phyloP scores from a whole-genome alignment of 2,797 vertebrate genomes.

The Acanthis flammea region DNA sequence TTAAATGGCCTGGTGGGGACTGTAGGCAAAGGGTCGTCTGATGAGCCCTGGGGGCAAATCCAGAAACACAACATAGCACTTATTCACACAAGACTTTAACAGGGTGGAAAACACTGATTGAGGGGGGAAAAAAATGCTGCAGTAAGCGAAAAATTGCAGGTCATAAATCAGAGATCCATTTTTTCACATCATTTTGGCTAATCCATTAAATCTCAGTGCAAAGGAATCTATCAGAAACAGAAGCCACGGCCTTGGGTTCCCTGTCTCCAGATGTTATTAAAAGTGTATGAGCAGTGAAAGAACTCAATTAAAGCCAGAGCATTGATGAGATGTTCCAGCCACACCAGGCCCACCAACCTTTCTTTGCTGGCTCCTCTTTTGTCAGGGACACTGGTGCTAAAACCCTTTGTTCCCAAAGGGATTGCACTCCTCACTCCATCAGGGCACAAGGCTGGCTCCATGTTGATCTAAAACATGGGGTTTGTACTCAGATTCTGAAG shows the following conservation, averaged over 20 bases:
- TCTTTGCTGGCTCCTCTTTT: not conserved
- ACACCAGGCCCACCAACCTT: not conserved
- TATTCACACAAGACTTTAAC: slow-evolving; percentile 77
- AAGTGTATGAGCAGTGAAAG: not conserved
- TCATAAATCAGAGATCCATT: slow-evolving; percentile 83
- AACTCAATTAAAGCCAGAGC: not conserved
- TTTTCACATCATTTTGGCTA: slow-evolving; percentile 80
- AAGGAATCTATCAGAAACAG: slow-evolving; percentile 77
- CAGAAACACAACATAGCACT: slow-evolving; percentile 76
- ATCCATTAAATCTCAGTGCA: slow-evolving; percentile 85
- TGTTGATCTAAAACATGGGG: accelerated
- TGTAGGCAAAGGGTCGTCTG: slow-evolving; percentile 70
- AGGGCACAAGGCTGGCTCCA: accelerated
- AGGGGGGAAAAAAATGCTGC: slow-evolving; percentile 59
- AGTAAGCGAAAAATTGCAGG: slow-evolving; percentile 80
- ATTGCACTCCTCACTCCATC: accelerated
- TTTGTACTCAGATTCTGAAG: not conserved
- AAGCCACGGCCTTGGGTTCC: slow-evolving; percentile 44
- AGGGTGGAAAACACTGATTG: slow-evolving; percentile 69
- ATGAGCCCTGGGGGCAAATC: slow-evolving; percentile 74
- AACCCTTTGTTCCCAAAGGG: not conserved
- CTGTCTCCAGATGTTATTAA: not conserved
- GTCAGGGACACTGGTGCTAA: not conserved
- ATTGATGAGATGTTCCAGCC: not conserved
- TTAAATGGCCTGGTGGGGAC: slow-evolving; percentile 79